Conservation (phyloP, 2,797 vertebrate genomes). For the Micropoecilia bifurca region DNA sequence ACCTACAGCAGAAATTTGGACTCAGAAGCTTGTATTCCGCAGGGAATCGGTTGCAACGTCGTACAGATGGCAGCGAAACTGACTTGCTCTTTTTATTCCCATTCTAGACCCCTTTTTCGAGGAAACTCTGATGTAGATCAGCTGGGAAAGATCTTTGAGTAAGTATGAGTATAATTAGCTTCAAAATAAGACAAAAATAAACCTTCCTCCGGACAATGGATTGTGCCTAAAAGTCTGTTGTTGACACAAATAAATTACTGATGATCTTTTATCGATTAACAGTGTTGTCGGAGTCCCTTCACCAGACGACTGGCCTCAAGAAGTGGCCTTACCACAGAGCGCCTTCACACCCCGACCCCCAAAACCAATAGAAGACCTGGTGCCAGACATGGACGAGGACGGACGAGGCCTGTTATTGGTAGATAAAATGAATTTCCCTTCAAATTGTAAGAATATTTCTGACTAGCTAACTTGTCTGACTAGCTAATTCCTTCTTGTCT, state of each 20-base stretch:
- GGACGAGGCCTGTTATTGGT: constrained; percentile 95
- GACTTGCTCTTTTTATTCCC: constrained; percentile 32
- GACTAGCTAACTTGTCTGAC: not conserved
- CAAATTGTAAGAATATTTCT: not conserved
- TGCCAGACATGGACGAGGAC: constrained; percentile 94
- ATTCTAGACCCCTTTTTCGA: constrained; percentile 91
- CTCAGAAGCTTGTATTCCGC: constrained; percentile 3
- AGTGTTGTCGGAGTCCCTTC: constrained; percentile 95
- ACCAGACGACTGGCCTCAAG: constrained; percentile 95
- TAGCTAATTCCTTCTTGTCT: not conserved
- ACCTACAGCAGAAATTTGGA: constrained; percentile 16
- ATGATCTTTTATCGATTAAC: constrained; percentile 33
- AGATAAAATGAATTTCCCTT: constrained; percentile 53
- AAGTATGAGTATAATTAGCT: constrained; percentile 76
- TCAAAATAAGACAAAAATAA: not conserved
- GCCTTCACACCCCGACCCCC: constrained; percentile 90
- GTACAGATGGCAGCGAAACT: constrained; percentile 10
- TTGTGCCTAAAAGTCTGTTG: not conserved
- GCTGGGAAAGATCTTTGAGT: constrained; percentile 99
- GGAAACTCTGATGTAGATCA: constrained; percentile 99
- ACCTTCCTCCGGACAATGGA: not conserved
- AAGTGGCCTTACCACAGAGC: constrained; percentile 93
- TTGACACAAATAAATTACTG: constrained; percentile 13
- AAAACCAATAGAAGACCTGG: constrained; percentile 91
- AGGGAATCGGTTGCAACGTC: constrained; percentile 1